A percentile compares a stretch with the other conserved stretches of the same genome.
Conservation (phyloP, 2,888 invertebrate genomes). For the Toxonevra muliebris region DNA sequence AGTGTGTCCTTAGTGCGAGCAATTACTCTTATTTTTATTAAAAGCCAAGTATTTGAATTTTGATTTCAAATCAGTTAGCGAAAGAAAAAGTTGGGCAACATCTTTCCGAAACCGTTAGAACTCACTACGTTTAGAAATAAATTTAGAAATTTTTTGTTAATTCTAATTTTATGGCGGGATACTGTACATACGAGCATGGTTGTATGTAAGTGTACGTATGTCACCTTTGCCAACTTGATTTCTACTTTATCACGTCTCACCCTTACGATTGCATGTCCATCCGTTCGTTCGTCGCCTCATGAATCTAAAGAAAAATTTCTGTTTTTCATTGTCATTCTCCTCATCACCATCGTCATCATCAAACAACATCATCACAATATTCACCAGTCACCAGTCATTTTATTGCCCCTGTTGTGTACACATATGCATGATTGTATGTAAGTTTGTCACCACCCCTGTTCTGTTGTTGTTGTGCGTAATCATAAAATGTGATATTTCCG, state of each 20-base stretch:
- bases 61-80: too few relatives aligned
- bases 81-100: too few relatives aligned
- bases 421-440: neutral
- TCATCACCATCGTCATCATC: conserved; percentile 29
- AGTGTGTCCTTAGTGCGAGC: too few relatives aligned
- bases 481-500: conserved; percentile 55
- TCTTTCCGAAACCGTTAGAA: too few relatives aligned
- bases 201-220: neutral
- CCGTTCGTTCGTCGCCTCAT: neutral
- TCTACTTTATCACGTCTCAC: neutral
- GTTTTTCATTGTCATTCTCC: conserved; percentile 21
- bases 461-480: conserved; percentile 16
- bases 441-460: neutral
- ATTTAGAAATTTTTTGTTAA: too few relatives aligned
- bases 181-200: neutral
- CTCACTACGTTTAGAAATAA: too few relatives aligned
- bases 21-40: too few relatives aligned
- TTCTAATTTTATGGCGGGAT: too few relatives aligned
- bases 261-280: neutral
- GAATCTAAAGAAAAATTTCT: neutral
- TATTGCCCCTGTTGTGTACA: neutral
- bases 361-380: conserved; percentile 37
- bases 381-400: neutral
- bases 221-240: neutral
- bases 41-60: too few relatives aligned